phyloP scores from a whole-genome alignment of 2,113 vertebrate genomes.

The Tiliqua scincoides region DNA sequence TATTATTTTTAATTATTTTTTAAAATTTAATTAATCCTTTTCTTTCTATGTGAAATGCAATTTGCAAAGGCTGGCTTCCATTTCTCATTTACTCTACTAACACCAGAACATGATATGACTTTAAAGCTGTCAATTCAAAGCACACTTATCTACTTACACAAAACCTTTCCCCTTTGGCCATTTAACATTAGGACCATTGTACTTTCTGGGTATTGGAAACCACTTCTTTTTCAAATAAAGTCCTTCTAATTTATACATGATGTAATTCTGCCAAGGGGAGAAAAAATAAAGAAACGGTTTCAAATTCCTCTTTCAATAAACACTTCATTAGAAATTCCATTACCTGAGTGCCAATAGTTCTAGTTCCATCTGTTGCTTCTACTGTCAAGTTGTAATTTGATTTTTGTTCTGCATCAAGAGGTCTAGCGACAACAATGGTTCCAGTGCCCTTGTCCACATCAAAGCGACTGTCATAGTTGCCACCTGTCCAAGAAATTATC shows the following conservation, averaged over 20 bases:
- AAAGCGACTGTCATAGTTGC: conserved; percentile 96
- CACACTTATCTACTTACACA: not conserved
- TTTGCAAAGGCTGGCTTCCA: not conserved
- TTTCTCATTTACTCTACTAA: conserved; percentile 25
- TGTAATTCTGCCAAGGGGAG: not conserved
- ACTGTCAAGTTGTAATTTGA: conserved; percentile 98
- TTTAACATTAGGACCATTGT: not conserved
- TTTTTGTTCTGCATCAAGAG: conserved; percentile 94
- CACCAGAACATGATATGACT: conserved; percentile 3
- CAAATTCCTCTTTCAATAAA: conserved; percentile 57
- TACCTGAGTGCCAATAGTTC: conserved; percentile 93
- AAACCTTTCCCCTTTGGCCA: not conserved
- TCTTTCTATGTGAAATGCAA: conserved; percentile 2
- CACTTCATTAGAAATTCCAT: conserved; percentile 72
- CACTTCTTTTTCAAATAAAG: not conserved
- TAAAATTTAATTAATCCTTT: conserved; percentile 36
- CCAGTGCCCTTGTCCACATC: conserved; percentile 96
- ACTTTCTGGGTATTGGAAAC: not conserved
- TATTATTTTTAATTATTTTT: not conserved
- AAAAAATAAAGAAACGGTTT: conserved; percentile 6
- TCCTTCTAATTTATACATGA: conserved; percentile 14
- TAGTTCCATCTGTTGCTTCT: conserved; percentile 94
- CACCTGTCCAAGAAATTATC: conserved; percentile 82
- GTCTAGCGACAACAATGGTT: conserved; percentile 91
- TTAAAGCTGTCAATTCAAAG: conserved; percentile 34